Evolutionary conservation across 2,888 invertebrate species (phyloP).

Genomic region (Isotomurus palustris): DNA sequence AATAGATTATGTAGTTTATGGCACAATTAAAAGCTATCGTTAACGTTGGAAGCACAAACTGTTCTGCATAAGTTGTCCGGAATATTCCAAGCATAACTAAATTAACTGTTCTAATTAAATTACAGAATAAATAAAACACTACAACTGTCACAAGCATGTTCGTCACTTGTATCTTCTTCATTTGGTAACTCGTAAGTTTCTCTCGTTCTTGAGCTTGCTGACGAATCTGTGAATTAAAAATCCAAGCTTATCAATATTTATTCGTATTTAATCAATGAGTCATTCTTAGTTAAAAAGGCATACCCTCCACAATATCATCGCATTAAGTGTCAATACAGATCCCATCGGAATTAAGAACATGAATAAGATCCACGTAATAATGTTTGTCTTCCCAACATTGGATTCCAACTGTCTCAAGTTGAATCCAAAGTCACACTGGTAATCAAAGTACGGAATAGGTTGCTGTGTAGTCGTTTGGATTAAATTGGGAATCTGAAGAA

Average conservation of each 20-base stretch:
- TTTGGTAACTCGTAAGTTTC: not conserved
- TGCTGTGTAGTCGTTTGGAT: too few species aligned
- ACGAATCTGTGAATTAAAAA: not conserved
- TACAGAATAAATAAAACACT: not conserved
- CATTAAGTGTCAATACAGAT: not conserved
- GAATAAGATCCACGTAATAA: not conserved
- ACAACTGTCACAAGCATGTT: conserved; percentile 6
- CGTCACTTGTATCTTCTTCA: conserved; percentile 4
- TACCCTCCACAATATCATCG: conserved; percentile 1
- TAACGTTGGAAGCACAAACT: not conserved
- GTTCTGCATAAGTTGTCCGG: not conserved
- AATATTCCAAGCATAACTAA: not conserved
- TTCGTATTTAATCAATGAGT: not conserved
- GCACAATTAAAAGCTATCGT: conserved; percentile 5
- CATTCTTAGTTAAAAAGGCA: not conserved
- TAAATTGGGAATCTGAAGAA: not conserved
- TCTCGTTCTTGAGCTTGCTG: not conserved
- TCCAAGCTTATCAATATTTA: not conserved
- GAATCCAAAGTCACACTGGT: too few species aligned
- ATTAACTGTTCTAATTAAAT: conserved; percentile 3
- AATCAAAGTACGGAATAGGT: too few species aligned
- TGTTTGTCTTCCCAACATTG: not conserved
- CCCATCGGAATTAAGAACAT: not conserved
- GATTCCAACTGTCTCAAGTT: too few species aligned
- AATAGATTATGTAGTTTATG: conserved; percentile 2